Conservation (phyloP, 2,797 vertebrate genomes). For the Apodemus agrarius region DNA sequence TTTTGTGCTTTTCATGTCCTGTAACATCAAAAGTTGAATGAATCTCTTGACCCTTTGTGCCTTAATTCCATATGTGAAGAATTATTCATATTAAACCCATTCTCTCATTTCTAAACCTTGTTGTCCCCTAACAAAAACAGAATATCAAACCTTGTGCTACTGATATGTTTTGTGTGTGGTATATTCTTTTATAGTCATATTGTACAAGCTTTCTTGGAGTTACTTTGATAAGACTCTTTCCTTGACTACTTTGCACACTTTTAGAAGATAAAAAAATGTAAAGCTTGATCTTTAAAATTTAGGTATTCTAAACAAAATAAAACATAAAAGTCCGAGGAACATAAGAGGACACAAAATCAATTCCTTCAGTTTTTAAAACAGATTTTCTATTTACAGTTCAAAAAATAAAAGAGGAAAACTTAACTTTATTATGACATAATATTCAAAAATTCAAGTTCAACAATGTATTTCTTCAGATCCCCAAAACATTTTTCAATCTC, state of each 20-base stretch:
- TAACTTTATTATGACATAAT: background rate
- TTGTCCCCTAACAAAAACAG: background rate
- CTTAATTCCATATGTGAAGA: background rate
- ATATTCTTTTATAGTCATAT: background rate
- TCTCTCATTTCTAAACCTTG: accelerated
- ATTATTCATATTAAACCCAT: background rate
- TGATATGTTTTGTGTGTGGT: background rate
- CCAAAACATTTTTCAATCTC: conserved; percentile 20
- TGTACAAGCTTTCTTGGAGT: background rate
- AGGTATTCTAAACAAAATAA: conserved; percentile 1
- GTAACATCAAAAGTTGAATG: background rate
- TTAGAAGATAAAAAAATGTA: conserved; percentile 12
- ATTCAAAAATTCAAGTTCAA: conserved; percentile 36
- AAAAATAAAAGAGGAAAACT: background rate
- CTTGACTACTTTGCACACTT: background rate
- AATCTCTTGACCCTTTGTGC: background rate
- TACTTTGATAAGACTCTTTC: conserved; percentile 13
- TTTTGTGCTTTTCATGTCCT: background rate
- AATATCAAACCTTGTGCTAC: background rate
- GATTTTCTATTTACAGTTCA: background rate
- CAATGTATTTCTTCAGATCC: conserved; percentile 42
- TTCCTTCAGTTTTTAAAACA: conserved; percentile 14
- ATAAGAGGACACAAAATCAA: background rate
- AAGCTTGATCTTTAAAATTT: conserved; percentile 27
- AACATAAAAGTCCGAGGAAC: background rate